A percentile compares a stretch with the other conserved stretches of the same genome.
Conservation (phyloP, 2,888 invertebrate species). For the Polydrusus cervinus region DNA sequence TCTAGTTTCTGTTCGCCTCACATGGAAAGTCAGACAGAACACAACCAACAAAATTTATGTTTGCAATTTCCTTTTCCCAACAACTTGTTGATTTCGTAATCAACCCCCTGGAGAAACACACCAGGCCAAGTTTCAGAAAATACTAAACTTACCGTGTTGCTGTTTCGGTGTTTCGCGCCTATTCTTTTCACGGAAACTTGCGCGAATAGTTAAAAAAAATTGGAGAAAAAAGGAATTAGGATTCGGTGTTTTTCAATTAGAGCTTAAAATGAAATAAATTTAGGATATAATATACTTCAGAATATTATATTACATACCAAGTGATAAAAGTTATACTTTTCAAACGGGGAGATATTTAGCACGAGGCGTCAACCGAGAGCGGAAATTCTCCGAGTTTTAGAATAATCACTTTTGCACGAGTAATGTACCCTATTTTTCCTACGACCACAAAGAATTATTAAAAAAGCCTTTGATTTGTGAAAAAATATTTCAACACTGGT, state of each 20-base stretch:
- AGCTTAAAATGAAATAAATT: too few relatives aligned
- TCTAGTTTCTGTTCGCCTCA: conserved; percentile 6
- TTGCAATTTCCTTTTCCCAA: conserved; percentile 20
- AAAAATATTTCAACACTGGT: too few relatives aligned
- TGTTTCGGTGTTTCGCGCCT: conserved; percentile 20
- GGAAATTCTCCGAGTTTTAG: too few relatives aligned
- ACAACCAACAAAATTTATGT: conserved; percentile 15
- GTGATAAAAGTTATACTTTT: too few relatives aligned
- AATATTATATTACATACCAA: too few relatives aligned
- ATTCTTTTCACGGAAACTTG: conserved; percentile 31
- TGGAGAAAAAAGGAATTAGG: background rate
- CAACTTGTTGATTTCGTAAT: conserved; percentile 18
- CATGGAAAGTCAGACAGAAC: conserved; percentile 12
- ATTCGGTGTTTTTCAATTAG: background rate
- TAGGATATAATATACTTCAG: too few relatives aligned
- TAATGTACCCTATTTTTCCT: too few relatives aligned
- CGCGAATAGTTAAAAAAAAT: conserved; percentile 8
- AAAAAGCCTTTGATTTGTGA: too few relatives aligned
- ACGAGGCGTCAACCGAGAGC: too few relatives aligned
- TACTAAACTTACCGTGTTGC: conserved; percentile 34
- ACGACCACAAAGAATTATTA: too few relatives aligned
- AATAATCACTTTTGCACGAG: too few relatives aligned
- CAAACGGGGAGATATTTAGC: too few relatives aligned
- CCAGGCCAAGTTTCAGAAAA: conserved; percentile 25
- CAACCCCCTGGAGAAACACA: conserved; percentile 26